Evolutionary conservation across 2,888 invertebrate genomes (phyloP).

Genomic region (Tinea pellionella): DNA sequence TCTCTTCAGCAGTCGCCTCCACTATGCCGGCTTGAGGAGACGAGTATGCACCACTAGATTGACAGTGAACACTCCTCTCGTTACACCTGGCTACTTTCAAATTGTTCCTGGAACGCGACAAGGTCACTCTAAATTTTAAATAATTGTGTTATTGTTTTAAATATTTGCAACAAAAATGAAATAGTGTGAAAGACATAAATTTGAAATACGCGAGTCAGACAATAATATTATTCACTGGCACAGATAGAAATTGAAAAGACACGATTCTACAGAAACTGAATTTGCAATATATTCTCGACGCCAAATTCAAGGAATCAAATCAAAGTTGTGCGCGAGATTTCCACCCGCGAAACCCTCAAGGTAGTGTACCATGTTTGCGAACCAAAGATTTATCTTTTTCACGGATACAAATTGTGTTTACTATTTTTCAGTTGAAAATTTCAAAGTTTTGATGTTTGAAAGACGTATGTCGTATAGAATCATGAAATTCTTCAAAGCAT

Average conservation of each 20-base stretch:
- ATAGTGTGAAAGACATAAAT: background rate
- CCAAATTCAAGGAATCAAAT: constrained; percentile 50
- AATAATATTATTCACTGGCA: constrained; percentile 10
- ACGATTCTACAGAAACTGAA: constrained; percentile 27
- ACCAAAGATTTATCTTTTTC: constrained; percentile 45
- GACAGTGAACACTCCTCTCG: too few species aligned
- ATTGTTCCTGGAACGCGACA: too few species aligned
- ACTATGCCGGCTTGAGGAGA: too few species aligned
- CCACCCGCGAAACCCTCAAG: constrained; percentile 37
- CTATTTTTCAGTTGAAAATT: constrained; percentile 38
- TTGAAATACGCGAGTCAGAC: constrained; percentile 2
- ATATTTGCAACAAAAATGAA: too few species aligned
- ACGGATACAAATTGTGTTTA: constrained; percentile 49
- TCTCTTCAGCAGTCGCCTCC: too few species aligned
- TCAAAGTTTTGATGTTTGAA: constrained; percentile 24
- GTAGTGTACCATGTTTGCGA: constrained; percentile 33
- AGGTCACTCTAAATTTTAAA: too few species aligned
- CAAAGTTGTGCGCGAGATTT: constrained; percentile 42
- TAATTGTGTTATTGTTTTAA: too few species aligned
- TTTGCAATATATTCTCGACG: constrained; percentile 45
- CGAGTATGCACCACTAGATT: too few species aligned
- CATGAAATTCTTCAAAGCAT: too few species aligned
- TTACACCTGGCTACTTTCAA: too few species aligned
- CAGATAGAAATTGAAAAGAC: constrained; percentile 5
- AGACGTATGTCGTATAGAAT: background rate